Conservation (phyloP, 2,113 vertebrate genomes). For the Datnioides undecimradiatus region DNA sequence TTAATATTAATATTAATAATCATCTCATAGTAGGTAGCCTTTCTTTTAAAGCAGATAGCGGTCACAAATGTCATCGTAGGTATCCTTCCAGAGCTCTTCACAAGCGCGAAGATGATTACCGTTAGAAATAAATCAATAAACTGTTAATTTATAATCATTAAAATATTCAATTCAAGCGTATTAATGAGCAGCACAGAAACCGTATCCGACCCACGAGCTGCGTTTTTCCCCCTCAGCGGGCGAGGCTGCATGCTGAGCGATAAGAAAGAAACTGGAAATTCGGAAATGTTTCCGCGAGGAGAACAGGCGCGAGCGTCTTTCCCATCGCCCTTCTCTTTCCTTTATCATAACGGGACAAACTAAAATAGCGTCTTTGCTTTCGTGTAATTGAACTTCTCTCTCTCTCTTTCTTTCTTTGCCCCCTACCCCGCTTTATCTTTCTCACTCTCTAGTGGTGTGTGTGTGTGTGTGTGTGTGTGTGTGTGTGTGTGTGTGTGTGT, state of each 20-base stretch:
- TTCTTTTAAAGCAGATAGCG: slow-evolving; percentile 34
- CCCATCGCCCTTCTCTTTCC: not conserved
- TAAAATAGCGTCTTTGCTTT: slow-evolving; percentile 61
- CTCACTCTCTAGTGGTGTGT: slow-evolving; percentile 25
- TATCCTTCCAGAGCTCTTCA: slow-evolving; percentile 62
- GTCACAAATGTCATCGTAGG: slow-evolving; percentile 28
- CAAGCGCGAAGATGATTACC: slow-evolving; percentile 69
- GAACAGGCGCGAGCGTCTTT: not conserved
- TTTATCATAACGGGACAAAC: slow-evolving; percentile 45
- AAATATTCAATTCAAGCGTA: too few relatives aligned
- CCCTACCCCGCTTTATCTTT: too few relatives aligned
- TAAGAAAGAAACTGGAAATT: slow-evolving; percentile 52
- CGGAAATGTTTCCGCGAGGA: slow-evolving; percentile 60
- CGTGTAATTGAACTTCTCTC: slow-evolving; percentile 64
- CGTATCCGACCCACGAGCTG: slow-evolving; percentile 59
- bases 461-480: slow-evolving; percentile 21
- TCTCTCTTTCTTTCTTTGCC: not conserved
- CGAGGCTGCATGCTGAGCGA: slow-evolving; percentile 51
- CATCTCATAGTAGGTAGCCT: not conserved
- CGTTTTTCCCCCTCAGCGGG: slow-evolving; percentile 12
- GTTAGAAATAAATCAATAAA: slow-evolving; percentile 80
- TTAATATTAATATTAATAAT: slow-evolving; percentile 32
- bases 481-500: slow-evolving; percentile 32
- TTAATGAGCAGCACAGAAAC: slow-evolving; percentile 67
- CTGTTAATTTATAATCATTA: slow-evolving; percentile 79